phyloP scores from a whole-genome alignment of 2,797 vertebrate species.

The Sphenopsis melanotis region DNA sequence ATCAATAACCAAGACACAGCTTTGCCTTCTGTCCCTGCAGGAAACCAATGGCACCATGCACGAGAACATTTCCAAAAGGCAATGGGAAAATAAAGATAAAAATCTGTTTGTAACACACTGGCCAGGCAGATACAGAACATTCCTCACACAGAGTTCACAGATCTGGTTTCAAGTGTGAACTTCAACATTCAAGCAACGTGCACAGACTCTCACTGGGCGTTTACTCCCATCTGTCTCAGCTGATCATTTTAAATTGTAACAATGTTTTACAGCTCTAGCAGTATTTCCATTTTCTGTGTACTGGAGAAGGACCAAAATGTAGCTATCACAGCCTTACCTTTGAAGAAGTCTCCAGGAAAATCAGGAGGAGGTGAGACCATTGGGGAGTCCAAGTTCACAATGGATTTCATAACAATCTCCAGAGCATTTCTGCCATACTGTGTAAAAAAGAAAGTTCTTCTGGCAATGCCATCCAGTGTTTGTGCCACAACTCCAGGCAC shows the following conservation, averaged over 20 bases:
- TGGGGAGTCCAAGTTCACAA: conserved; percentile 91
- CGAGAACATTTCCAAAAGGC: background rate
- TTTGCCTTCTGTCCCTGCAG: background rate
- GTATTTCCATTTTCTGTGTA: background rate
- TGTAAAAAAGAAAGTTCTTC: background rate
- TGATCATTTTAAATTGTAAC: background rate
- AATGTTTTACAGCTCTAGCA: background rate
- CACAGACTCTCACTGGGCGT: background rate
- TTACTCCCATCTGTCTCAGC: background rate
- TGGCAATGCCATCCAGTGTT: background rate
- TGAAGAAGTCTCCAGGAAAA: conserved; percentile 97
- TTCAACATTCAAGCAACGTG: background rate
- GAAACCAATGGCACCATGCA: background rate
- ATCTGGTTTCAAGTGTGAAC: background rate
- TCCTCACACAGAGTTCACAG: background rate
- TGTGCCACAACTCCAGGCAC: background rate
- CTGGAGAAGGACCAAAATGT: background rate
- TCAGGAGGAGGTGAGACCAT: conserved; percentile 89
- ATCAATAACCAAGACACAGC: background rate
- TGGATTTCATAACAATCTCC: conserved; percentile 98
- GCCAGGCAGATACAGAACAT: background rate
- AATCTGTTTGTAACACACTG: background rate
- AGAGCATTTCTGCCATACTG: conserved; percentile 97
- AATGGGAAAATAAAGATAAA: background rate
- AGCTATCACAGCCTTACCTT: conserved; percentile 76